Base-by-base conservation (phyloP, 2,797 vertebrate genomes). In the Calcarius lapponicus region DNA sequence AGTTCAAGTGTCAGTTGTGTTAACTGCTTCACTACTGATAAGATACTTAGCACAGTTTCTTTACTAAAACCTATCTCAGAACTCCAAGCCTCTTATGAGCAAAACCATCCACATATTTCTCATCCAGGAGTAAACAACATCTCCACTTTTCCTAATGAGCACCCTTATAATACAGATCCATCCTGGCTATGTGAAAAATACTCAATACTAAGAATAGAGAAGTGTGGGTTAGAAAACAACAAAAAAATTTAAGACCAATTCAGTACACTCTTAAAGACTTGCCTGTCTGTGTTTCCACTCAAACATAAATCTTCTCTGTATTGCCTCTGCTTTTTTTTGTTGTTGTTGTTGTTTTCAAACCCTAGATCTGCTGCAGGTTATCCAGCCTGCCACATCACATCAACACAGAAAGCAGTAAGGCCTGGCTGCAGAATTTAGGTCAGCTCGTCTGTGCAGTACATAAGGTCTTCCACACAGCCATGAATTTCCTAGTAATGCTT, bases 381-480 rank as follows among this genome's bases (percentile, higher is more conserved):
- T 85, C 80, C 79, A 80, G 67, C 62, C 91, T 92, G 95, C 71
- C 86, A 92, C 69, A 92, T 67, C 67, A 48, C 64, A 95, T 88
- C 88, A 81, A 28, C 3, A 5, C 57, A 91, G 86, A 92, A 90
- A 71, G 50, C 92, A 94, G 74, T 29, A 90, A 64, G 50, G 88
- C 69, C 81, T 71, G 72, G 88, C 69, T 94, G 78, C 74, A 78
- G 90, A 90, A 96, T 96, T 95, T 87, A 97, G 94, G 96, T 97
- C 96, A 97, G 65, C 94, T 92, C 22, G 92, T 88, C 94, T 95
- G 90, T 17, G 16, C 88, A 94, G 83, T 61, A 90, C 61, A 11
- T 74, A 88, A 95, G 88, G 92, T 86, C 93, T 93, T 80, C 67
- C 72, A 81, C 58, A 83, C 17, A 93, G 91, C 64, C 83, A 85